phyloP scores from a whole-genome alignment of 2,113 vertebrate genomes.

The Sclerurus mexicanus region DNA sequence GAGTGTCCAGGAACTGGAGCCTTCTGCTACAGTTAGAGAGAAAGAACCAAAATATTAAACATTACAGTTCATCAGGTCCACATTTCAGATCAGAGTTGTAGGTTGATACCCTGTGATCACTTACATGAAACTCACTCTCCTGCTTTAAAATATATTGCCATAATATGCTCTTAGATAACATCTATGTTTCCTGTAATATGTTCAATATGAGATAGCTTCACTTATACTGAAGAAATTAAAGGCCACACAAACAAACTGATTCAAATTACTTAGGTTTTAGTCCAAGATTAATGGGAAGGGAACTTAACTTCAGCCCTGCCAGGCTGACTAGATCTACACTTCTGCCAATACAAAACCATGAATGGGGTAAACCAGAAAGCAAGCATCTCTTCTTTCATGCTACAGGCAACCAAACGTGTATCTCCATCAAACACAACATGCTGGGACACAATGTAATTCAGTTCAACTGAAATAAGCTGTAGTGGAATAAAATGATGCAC shows the following conservation, averaged over 20 bases:
- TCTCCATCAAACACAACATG: neutral
- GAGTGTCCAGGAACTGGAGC: conserved; percentile 62
- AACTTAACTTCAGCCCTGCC: neutral
- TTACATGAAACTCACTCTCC: neutral
- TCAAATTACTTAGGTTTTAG: neutral
- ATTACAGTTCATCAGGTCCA: neutral
- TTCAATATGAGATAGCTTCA: neutral
- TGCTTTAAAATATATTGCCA: neutral
- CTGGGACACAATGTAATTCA: neutral
- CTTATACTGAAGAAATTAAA: neutral
- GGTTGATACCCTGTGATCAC: neutral
- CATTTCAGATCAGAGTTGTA: neutral
- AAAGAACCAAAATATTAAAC: conserved; percentile 10
- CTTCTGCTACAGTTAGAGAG: conserved; percentile 72
- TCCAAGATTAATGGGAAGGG: neutral
- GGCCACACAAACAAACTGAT: neutral
- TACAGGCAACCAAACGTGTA: neutral
- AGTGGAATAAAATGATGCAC: neutral
- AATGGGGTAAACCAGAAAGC: neutral
- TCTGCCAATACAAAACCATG: neutral
- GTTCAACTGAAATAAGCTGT: neutral
- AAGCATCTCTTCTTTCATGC: neutral
- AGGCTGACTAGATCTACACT: neutral
- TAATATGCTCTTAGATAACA: neutral
- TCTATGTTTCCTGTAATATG: neutral